Conservation (phyloP, 2,888 invertebrate genomes). For the Tortrix viridana region DNA sequence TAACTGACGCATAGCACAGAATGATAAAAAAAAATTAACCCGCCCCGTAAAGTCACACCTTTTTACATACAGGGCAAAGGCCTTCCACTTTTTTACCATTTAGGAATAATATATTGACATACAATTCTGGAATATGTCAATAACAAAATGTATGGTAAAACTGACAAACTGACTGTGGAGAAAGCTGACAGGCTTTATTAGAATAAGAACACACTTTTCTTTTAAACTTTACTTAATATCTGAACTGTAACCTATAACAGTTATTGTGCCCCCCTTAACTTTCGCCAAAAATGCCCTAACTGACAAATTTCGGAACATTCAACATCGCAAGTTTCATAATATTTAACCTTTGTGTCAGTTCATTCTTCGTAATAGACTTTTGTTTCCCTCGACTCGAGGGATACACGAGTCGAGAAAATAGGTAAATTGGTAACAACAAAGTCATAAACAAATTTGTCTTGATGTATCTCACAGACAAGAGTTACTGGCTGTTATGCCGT, state of each 20-base stretch:
- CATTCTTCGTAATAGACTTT: slow-evolving; percentile 55
- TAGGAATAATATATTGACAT: no score
- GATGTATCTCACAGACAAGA: slow-evolving; percentile 26
- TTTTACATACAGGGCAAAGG: no score
- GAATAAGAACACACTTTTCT: no score
- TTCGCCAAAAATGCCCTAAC: slow-evolving; percentile 19
- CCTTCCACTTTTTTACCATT: no score
- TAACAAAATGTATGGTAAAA: no score
- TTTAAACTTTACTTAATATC: no score
- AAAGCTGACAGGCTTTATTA: no score
- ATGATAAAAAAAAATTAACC: no score
- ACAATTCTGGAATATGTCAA: no score
- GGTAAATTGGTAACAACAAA: slow-evolving; percentile 38
- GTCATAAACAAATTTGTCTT: slow-evolving; percentile 38
- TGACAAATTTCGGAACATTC: slow-evolving; percentile 55
- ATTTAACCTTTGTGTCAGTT: slow-evolving; percentile 64
- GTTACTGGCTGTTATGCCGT: slow-evolving; percentile 24
- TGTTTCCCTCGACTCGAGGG: slow-evolving; percentile 49
- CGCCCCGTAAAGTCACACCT: no score
- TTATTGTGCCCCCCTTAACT: not conserved
- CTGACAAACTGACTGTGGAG: no score
- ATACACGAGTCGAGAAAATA: slow-evolving; percentile 28
- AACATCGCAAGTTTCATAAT: slow-evolving; percentile 60
- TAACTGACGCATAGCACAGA: no score
- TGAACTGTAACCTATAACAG: not conserved